phyloP scores from a whole-genome alignment of 64 coral and sea anemone species.

The Orbicella faveolata region DNA sequence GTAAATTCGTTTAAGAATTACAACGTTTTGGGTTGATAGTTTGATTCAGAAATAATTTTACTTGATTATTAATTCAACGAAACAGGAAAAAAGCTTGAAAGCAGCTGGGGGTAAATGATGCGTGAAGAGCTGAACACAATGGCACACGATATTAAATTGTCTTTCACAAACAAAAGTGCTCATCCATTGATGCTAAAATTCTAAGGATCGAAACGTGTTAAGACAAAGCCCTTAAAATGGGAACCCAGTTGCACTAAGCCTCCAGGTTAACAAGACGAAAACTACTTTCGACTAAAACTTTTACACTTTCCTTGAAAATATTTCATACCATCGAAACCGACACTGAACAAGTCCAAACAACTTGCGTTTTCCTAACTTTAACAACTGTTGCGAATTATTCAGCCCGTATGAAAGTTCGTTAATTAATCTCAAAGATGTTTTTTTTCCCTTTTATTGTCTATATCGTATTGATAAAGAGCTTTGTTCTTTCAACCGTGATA shows the following conservation, averaged over 20 bases:
- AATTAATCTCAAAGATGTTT: constrained; percentile 32
- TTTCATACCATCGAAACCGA: neutral
- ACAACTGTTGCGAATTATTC: neutral
- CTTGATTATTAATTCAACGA: neutral
- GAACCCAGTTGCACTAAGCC: neutral
- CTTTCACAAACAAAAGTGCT: neutral
- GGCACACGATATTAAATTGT: constrained; percentile 12
- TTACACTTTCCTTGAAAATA: neutral
- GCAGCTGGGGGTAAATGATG: constrained; percentile 20
- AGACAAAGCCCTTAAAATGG: constrained; percentile 4
- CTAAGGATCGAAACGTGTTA: constrained; percentile 13
- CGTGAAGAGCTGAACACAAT: constrained; percentile 13
- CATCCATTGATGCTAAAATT: constrained; percentile 3
- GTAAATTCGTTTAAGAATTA: neutral
- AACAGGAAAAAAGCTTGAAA: constrained; percentile 17
- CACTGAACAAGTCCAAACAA: neutral
- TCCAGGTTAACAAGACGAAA: neutral
- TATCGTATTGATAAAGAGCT: constrained; percentile 5
- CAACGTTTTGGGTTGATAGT: neutral
- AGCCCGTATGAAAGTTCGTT: neutral
- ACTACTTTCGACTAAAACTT: neutral
- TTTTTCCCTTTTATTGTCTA: constrained; percentile 14
- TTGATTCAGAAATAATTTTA: neutral
- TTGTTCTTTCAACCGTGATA: constrained; percentile 25
- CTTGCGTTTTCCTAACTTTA: neutral